Conservation (phyloP, 1,140 invertebrate species). For the Papilio polytes region DNA sequence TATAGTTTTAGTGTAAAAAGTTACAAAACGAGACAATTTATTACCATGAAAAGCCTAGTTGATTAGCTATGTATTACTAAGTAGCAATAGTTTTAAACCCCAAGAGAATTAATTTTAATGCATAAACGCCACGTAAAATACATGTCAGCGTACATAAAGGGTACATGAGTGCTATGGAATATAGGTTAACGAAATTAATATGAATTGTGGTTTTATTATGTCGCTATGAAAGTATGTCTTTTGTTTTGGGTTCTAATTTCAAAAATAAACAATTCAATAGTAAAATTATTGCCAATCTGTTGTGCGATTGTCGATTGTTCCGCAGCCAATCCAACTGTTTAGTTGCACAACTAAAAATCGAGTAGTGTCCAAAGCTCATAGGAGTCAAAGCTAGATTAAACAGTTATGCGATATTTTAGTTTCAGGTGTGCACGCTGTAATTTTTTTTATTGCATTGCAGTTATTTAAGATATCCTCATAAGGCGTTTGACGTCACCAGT, state of each 20-base stretch:
- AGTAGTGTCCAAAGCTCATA: too few relatives aligned
- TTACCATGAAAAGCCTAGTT: too few relatives aligned
- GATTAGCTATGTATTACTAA: neutral
- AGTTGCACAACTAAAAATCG: too few relatives aligned
- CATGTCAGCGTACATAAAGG: neutral
- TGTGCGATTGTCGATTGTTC: too few relatives aligned
- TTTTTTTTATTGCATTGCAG: neutral
- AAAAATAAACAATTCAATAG: neutral
- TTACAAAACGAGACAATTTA: too few relatives aligned
- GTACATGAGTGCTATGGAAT: neutral
- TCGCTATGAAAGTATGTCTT: neutral
- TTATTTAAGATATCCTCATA: slow-evolving; percentile 5
- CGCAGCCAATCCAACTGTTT: too few relatives aligned
- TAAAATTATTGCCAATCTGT: too few relatives aligned
- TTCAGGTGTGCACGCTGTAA: too few relatives aligned
- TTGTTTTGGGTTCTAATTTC: neutral
- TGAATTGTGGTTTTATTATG: neutral
- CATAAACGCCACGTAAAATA: neutral
- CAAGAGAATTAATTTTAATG: neutral
- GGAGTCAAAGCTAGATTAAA: too few relatives aligned
- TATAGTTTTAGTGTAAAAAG: too few relatives aligned
- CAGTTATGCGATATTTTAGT: too few relatives aligned
- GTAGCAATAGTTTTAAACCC: neutral
- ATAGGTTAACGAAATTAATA: neutral
- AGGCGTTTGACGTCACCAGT: slow-evolving; percentile 27